Evolutionary conservation across 2,113 vertebrate species (phyloP).

Genomic region (Polypterus bichir): DNA sequence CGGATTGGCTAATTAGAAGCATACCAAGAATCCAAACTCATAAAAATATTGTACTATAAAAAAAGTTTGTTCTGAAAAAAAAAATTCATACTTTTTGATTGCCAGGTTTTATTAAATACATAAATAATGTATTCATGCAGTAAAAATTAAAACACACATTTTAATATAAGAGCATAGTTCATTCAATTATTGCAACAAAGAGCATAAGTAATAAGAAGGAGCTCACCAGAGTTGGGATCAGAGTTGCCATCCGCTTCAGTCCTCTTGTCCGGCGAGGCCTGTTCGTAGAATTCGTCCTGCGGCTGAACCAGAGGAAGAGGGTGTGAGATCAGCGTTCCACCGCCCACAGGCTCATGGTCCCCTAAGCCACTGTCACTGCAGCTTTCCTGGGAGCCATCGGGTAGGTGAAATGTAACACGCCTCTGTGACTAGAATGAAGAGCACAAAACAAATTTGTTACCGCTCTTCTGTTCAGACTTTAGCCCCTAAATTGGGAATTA

Average conservation of each 20-base stretch:
- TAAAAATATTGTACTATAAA: too few species aligned
- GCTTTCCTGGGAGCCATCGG: conserved; percentile 98
- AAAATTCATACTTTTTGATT: too few species aligned
- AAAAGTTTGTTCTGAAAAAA: too few species aligned
- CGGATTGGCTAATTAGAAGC: too few species aligned
- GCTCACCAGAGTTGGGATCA: conserved; percentile 95
- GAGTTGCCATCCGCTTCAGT: conserved; percentile 97
- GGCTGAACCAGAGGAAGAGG: conserved; percentile 99
- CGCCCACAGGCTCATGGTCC: conserved; percentile 91
- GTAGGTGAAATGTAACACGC: conserved; percentile 98
- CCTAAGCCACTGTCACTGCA: conserved; percentile 99
- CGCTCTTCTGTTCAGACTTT: conserved; percentile 43
- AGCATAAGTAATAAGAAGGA: not conserved
- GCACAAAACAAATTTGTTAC: conserved; percentile 78
- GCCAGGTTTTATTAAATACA: too few species aligned
- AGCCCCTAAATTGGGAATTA: too few species aligned
- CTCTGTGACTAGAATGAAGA: conserved; percentile 97
- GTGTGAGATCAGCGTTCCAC: conserved; percentile 94
- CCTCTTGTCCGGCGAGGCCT: conserved; percentile 95
- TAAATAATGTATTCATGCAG: too few species aligned
- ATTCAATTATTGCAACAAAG: not conserved
- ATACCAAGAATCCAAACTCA: too few species aligned
- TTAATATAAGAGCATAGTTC: too few species aligned
- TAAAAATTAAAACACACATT: too few species aligned
- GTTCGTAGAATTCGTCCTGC: conserved; percentile 96